Conservation (phyloP, 1,140 invertebrate species). For the Theocolax elegans region DNA sequence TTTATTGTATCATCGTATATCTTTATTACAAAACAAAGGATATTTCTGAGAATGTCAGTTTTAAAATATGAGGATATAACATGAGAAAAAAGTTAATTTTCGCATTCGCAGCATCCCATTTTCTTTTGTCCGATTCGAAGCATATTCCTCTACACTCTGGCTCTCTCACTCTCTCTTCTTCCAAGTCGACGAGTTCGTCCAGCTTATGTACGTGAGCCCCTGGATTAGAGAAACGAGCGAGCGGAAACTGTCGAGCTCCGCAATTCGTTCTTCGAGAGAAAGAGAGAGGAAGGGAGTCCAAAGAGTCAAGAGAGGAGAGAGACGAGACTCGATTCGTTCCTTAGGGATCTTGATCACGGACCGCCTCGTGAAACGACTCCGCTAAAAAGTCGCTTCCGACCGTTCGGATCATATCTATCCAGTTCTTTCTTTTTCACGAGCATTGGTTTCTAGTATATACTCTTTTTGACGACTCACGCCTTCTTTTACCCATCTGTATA, state of each 20-base stretch:
- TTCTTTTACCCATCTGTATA: too few species aligned
- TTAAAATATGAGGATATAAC: too few species aligned
- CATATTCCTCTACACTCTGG: neutral
- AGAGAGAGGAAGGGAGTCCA: constrained; percentile 4
- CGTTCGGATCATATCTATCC: neutral
- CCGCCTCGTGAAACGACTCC: neutral
- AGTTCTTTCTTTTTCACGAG: constrained; percentile 22
- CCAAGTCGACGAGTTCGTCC: constrained; percentile 1
- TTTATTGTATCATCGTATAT: too few species aligned
- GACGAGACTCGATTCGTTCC: constrained; percentile 13
- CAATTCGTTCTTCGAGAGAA: constrained; percentile 22
- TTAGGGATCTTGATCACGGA: neutral
- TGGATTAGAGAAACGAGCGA: constrained; percentile 42
- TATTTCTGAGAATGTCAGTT: too few species aligned
- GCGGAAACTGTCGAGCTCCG: constrained; percentile 40
- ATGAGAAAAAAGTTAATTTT: too few species aligned
- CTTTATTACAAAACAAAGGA: too few species aligned
- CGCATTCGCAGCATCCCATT: too few species aligned
- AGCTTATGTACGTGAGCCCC: constrained; percentile 36
- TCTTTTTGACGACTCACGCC: too few species aligned
- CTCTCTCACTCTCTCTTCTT: neutral
- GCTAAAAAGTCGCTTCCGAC: neutral
- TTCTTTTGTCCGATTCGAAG: neutral
- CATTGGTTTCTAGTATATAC: too few species aligned
- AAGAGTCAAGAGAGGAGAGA: constrained; percentile 23